Evolutionary conservation across 2,888 invertebrate species (phyloP).

Genomic region (Calameuta pallipes): DNA sequence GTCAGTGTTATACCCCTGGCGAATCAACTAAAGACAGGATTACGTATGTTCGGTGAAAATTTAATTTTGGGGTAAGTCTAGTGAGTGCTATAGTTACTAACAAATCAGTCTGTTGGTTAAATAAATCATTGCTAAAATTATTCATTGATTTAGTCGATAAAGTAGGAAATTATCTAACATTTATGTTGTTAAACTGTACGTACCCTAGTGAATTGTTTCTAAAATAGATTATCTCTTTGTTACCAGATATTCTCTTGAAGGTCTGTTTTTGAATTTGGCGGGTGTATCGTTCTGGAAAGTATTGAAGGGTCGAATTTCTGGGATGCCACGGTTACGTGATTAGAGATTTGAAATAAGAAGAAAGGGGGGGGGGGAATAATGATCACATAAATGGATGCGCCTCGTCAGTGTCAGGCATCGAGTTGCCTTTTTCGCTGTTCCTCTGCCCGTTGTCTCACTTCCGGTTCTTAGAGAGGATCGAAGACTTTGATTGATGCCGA

Average conservation of each 20-base stretch:
- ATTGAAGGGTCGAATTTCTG: too few relatives aligned
- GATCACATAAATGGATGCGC: too few relatives aligned
- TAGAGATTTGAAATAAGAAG: too few relatives aligned
- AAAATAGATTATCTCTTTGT: background rate
- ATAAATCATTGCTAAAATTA: background rate
- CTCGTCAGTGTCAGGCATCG: too few relatives aligned
- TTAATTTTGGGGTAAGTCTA: background rate
- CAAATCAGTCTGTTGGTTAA: background rate
- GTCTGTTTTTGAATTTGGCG: background rate
- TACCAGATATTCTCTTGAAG: background rate
- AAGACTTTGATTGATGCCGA: conserved; percentile 1
- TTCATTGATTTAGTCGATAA: background rate
- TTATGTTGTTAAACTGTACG: background rate
- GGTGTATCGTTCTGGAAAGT: too few relatives aligned
- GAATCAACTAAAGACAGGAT: background rate
- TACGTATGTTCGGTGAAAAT: background rate
- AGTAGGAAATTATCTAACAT: background rate
- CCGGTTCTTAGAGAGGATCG: background rate
- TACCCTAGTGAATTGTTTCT: background rate
- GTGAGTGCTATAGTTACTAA: background rate
- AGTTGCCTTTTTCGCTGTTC: too few relatives aligned
- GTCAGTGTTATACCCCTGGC: too few relatives aligned
- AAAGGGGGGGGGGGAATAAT: too few relatives aligned
- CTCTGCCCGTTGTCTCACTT: too few relatives aligned
- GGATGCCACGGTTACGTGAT: too few relatives aligned